phyloP scores from a whole-genome alignment of 2,888 invertebrate genomes.

The Orchesella flavescens region DNA sequence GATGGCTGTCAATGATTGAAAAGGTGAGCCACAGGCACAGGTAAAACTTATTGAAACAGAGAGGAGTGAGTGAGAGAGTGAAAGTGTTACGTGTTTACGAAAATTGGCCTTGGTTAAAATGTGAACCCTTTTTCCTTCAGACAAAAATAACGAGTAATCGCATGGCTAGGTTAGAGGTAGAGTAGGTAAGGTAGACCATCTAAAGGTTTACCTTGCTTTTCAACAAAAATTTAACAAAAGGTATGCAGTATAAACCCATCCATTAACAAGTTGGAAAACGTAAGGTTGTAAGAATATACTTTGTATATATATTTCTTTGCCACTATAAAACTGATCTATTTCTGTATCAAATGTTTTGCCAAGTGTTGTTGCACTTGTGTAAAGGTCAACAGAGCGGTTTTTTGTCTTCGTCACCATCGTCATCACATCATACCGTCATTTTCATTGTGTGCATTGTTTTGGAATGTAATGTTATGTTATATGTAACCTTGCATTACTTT shows the following conservation, averaged over 20 bases:
- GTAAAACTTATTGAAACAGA: neutral
- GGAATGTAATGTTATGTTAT: neutral
- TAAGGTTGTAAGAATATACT: neutral
- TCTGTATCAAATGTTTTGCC: conserved; percentile 8
- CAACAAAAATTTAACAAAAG: neutral
- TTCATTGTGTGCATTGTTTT: conserved; percentile 29
- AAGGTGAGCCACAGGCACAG: neutral
- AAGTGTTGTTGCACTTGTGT: conserved; percentile 28
- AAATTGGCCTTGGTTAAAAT: conserved; percentile 64
- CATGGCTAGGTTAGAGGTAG: neutral
- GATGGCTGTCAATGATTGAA: conserved; percentile 2
- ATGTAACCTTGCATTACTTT: conserved; percentile 50
- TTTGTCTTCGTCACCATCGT: conserved; percentile 48
- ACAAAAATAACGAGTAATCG: conserved; percentile 36
- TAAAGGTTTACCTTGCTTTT: neutral
- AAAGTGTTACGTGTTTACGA: conserved; percentile 58
- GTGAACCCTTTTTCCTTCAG: conserved; percentile 50
- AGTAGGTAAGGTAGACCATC: neutral
- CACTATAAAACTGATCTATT: conserved; percentile 31
- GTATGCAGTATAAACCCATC: conserved; percentile 19
- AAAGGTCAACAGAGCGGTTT: conserved; percentile 53
- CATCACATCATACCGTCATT: conserved; percentile 5
- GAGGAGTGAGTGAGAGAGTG: conserved; percentile 42
- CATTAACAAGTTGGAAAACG: conserved; percentile 20
- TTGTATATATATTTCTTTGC: neutral